These are phyloP conservation scores for Distichodus sexfasciatus DNA, from an alignment of 2,797 vertebrate species.

Conservation along the genomic window DNA sequence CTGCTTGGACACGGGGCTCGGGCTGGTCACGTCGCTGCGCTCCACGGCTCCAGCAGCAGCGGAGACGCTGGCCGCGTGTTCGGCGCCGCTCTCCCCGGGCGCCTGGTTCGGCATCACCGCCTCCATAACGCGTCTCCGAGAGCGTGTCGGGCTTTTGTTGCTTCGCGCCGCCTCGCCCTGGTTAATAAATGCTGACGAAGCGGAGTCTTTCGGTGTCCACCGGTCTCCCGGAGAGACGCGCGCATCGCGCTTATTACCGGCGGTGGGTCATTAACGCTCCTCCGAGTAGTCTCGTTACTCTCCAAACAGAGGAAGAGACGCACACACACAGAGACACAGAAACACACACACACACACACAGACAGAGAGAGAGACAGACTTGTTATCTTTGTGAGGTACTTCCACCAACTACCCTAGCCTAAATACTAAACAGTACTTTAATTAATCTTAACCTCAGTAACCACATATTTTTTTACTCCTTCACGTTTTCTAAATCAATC, in stretches of 20 bases:
- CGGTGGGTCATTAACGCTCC: too few species aligned
- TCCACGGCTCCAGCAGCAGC: conserved; percentile 43
- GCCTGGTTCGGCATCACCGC: conserved; percentile 47
- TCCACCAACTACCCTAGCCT: too few species aligned
- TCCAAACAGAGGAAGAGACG: too few species aligned
- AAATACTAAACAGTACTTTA: too few species aligned
- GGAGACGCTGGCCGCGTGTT: conserved; percentile 50
- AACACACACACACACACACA: too few species aligned
- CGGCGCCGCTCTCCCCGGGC: conserved; percentile 54
- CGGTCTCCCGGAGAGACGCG: conserved; percentile 57
- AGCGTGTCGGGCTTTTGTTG: conserved; percentile 27
- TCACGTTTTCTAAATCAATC: too few species aligned
- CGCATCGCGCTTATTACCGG: conserved; percentile 62
- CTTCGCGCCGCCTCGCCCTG: conserved; percentile 44
- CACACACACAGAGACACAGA: too few species aligned
- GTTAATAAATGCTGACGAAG: conserved; percentile 42
- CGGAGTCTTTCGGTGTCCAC: conserved; percentile 57
- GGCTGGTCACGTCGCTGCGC: conserved; percentile 67
- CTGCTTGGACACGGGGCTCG: conserved; percentile 68
- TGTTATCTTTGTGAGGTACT: too few species aligned
- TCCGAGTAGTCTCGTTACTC: too few species aligned
- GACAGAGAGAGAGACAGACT: too few species aligned
- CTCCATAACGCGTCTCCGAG: conserved; percentile 45
- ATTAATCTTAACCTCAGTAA: too few species aligned
- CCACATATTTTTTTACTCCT: too few species aligned